Conservation (phyloP, 2,888 invertebrate species). For the Cenopis cana region DNA sequence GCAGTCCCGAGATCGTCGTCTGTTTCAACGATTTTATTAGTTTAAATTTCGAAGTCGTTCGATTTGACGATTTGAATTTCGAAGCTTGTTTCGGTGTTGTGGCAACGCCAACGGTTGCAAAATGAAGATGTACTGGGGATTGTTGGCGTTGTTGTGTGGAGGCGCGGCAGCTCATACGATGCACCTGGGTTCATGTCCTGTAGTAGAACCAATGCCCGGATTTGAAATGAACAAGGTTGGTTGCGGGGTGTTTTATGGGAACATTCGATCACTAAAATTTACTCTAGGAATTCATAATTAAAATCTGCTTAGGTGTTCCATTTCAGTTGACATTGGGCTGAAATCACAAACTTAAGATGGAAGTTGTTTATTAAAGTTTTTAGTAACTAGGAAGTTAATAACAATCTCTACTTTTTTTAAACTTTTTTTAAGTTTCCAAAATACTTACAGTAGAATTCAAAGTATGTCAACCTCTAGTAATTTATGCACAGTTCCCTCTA, state of each 20-base stretch:
- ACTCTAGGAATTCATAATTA: no score
- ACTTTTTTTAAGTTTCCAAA: no score
- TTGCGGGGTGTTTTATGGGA: slow-evolving; percentile 32
- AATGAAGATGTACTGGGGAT: slow-evolving; percentile 41
- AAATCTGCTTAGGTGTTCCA: no score
- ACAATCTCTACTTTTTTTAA: no score
- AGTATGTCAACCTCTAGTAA: no score
- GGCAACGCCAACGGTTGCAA: background rate
- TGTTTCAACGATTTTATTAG: background rate
- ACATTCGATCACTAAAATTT: background rate
- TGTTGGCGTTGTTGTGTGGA: slow-evolving; percentile 56
- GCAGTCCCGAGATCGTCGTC: slow-evolving; percentile 15
- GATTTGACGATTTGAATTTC: background rate
- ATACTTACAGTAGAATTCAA: no score
- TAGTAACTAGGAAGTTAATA: no score
- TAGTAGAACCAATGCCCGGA: slow-evolving; percentile 89
- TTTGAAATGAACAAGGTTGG: slow-evolving; percentile 91
- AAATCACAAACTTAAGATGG: background rate
- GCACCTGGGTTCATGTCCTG: slow-evolving; percentile 90
- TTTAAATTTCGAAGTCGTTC: slow-evolving; percentile 11
- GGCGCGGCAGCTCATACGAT: slow-evolving; percentile 86
- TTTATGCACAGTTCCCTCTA: no score
- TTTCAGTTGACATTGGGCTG: no score
- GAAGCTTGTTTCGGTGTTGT: background rate
- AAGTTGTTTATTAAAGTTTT: no score